Conservation (phyloP, 2,797 vertebrate genomes). For the Cyclura pinguis region DNA sequence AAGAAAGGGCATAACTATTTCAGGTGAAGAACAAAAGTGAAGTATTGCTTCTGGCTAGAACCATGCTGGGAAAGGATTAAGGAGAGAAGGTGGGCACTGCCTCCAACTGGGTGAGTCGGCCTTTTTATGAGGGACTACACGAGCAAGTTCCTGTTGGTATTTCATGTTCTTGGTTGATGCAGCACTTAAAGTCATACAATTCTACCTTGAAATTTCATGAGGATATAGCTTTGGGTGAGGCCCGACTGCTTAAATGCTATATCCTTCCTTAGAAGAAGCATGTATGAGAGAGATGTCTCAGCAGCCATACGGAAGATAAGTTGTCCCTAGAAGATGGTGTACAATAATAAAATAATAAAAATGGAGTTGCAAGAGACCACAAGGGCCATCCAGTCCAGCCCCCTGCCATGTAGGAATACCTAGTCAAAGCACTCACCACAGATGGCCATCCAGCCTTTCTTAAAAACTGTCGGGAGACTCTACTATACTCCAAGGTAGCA, state of each 20-base stretch:
- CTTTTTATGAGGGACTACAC: slow-evolving; percentile 1
- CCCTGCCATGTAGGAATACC: no score
- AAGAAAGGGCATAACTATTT: slow-evolving; percentile 24
- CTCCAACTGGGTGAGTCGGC: neutral
- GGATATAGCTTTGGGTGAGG: neutral
- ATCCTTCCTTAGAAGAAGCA: neutral
- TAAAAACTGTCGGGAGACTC: no score
- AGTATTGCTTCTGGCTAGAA: neutral
- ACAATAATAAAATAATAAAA: no score
- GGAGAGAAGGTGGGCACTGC: neutral
- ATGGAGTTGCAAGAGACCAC: no score
- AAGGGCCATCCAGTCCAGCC: no score
- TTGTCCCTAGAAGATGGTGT: neutral
- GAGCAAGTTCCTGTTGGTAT: neutral
- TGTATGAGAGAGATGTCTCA: neutral
- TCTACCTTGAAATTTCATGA: neutral
- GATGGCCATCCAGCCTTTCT: no score
- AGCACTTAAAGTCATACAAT: neutral
- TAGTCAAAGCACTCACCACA: no score
- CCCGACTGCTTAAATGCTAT: neutral
- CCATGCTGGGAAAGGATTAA: slow-evolving; percentile 10
- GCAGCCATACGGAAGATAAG: neutral
- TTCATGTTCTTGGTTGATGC: neutral
- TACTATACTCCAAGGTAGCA: no score
- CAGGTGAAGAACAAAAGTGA: slow-evolving; percentile 10